phyloP scores from a whole-genome alignment of 2,888 invertebrate species.

The Apeira syringaria region DNA sequence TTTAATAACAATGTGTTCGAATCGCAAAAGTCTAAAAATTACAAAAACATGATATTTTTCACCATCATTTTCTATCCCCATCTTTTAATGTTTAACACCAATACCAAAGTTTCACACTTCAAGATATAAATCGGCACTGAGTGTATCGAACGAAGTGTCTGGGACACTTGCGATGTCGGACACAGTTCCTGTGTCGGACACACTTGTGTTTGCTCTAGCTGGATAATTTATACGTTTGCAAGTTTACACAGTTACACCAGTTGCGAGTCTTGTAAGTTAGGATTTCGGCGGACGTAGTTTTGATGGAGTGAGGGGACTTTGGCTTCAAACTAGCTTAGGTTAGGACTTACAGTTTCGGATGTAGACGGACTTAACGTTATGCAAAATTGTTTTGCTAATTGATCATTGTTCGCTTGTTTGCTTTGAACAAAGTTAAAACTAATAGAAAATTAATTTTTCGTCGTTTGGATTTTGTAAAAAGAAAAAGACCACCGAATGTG shows the following conservation, averaged over 20 bases:
- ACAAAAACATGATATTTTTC: conserved; percentile 8
- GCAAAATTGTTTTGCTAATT: neutral
- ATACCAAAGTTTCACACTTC: conserved; percentile 17
- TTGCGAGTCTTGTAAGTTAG: neutral
- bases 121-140: conserved; percentile 40
- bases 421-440: no score
- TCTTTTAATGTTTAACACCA: conserved; percentile 4
- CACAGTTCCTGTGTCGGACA: conserved; percentile 37
- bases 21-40: no score
- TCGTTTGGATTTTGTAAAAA: no score
- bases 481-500: no score
- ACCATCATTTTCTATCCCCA: conserved; percentile 2
- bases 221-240: conserved; percentile 12
- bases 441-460: no score
- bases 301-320: neutral
- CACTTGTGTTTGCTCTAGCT: conserved; percentile 32
- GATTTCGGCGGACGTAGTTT: conserved; percentile 2
- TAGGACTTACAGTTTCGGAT: neutral
- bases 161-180: conserved; percentile 34
- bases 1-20: no score
- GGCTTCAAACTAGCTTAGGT: neutral
- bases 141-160: conserved; percentile 41
- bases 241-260: conserved; percentile 4
- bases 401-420: no score
- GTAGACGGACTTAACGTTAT: neutral